Evolutionary conservation across 2,113 vertebrate genomes (phyloP).

Genomic region (Rousettus leschenaultii): DNA sequence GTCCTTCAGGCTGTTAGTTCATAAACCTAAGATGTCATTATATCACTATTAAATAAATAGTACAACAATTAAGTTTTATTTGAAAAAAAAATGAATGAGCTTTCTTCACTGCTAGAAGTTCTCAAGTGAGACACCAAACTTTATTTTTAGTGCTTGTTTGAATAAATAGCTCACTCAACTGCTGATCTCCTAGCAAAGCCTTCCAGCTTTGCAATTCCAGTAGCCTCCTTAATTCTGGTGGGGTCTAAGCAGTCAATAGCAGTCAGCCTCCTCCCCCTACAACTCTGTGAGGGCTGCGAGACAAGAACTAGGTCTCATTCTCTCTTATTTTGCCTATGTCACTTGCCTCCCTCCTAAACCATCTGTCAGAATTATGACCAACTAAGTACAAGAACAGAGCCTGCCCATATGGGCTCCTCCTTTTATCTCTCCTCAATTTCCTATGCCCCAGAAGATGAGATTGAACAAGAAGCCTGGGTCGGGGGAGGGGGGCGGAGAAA

Average conservation of each 20-base stretch:
- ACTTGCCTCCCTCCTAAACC: neutral
- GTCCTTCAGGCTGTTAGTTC: constrained; percentile 42
- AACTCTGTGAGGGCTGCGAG: neutral
- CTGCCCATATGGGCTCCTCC: neutral
- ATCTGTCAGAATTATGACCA: neutral
- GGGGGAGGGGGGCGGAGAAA: neutral
- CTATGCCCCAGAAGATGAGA: neutral
- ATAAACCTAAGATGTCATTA: constrained; percentile 55
- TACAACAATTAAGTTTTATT: constrained; percentile 59
- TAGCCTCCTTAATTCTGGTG: neutral
- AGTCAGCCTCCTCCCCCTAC: neutral
- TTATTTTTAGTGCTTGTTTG: constrained; percentile 56
- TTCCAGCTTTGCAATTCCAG: constrained; percentile 28
- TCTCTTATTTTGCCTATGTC: neutral
- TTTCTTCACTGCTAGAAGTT: constrained; percentile 55
- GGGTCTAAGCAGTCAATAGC: neutral
- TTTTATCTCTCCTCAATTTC: neutral
- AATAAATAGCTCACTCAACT: constrained; percentile 54
- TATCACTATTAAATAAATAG: constrained; percentile 63
- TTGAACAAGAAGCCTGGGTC: neutral
- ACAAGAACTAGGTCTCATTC: neutral
- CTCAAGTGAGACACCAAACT: constrained; percentile 45
- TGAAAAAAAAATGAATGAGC: constrained; percentile 52
- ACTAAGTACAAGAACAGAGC: neutral
- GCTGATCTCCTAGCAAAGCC: neutral